Evolutionary conservation across 53 echinoderm and acorn worm species (phyloP).

Genomic region (Temnopleurus reevesii): DNA sequence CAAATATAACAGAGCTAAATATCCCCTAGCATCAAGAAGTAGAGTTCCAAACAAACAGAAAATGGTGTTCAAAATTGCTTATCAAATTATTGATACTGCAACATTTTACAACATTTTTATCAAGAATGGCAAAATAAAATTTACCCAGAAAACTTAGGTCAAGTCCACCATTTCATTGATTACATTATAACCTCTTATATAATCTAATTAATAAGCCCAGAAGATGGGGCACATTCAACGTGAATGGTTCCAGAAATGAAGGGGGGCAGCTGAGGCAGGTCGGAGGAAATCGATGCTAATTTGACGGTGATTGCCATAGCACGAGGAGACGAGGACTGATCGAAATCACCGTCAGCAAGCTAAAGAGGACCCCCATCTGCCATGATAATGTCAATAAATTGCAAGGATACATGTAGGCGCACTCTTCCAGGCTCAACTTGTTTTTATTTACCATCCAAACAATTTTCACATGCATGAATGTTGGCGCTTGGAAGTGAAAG

Average conservation of each 20-base stretch:
- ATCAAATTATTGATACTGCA: too few relatives aligned
- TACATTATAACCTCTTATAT: constrained; percentile 27
- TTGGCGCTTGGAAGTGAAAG: too few relatives aligned
- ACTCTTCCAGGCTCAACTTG: neutral
- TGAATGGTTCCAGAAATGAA: neutral
- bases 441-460: neutral
- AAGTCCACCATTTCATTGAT: neutral
- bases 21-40: too few relatives aligned
- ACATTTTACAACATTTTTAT: neutral
- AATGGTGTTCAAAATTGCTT: too few relatives aligned
- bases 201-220: constrained; percentile 17
- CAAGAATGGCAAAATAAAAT: neutral
- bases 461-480: neutral
- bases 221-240: neutral
- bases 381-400: neutral
- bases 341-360: constrained; percentile 1
- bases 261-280: neutral
- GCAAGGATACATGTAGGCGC: neutral
- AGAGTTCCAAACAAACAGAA: too few relatives aligned
- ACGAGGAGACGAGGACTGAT: neutral
- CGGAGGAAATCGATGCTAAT: constrained; percentile 34
- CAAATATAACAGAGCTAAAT: too few relatives aligned
- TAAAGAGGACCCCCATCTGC: constrained; percentile 11
- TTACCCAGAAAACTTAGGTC: neutral
- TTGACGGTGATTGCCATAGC: constrained; percentile 41